These are phyloP conservation scores for Macaria liturata DNA, from an alignment of 2,888 invertebrate species.

Conservation along the genomic window DNA sequence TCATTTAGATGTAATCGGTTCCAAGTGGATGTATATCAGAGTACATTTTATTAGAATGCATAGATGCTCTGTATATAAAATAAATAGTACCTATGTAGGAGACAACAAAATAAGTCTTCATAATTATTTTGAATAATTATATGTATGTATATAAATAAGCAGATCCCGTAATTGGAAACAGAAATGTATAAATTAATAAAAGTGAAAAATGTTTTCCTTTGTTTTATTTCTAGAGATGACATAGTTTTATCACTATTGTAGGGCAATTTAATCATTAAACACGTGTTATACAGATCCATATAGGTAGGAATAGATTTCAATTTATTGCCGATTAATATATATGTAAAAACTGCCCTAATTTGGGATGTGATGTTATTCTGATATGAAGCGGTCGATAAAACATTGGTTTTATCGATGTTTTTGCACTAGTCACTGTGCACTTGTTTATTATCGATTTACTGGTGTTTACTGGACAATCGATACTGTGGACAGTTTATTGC, in stretches of 20 bases:
- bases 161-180: conserved; percentile 55
- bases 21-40: conserved; percentile 26
- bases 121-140: conserved; percentile 44
- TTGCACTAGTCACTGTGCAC: no score
- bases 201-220: conserved; percentile 38
- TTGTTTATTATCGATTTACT: no score
- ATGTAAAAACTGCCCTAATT: no score
- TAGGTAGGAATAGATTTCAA: no score
- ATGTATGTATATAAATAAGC: conserved; percentile 71
- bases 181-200: conserved; percentile 74
- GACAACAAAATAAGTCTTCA: conserved; percentile 38
- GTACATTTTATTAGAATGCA: conserved; percentile 27
- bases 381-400: no score
- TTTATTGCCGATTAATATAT: no score
- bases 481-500: no score
- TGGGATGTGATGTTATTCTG: no score
- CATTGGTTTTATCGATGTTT: no score
- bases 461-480: no score
- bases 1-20: conserved; percentile 14
- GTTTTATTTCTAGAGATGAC: conserved; percentile 14
- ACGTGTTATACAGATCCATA: no score
- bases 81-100: conserved; percentile 36
- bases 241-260: background rate
- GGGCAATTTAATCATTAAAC: no score
- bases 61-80: conserved; percentile 35